A percentile compares a stretch with the other conserved stretches of the same genome.
Conservation (phyloP, 2,113 vertebrate species). For the Budorcas taxicolor region DNA sequence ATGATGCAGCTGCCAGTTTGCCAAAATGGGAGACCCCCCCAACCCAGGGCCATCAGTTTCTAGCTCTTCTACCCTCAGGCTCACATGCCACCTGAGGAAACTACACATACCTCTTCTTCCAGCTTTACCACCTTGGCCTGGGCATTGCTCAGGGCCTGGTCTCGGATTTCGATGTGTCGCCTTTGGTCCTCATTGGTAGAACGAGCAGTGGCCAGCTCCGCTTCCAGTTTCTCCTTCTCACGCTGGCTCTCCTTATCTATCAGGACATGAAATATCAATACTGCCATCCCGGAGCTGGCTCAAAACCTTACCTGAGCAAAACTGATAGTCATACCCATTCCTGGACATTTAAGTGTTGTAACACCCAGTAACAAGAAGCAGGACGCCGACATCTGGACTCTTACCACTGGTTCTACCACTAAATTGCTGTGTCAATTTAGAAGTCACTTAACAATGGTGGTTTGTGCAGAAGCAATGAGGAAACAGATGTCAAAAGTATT, state of each 20-base stretch:
- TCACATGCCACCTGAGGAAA: neutral
- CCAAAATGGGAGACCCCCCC: neutral
- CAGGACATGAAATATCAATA: constrained; percentile 36
- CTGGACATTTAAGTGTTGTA: neutral
- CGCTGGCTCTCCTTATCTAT: constrained; percentile 92
- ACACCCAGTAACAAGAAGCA: neutral
- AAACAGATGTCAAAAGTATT: neutral
- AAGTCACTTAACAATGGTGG: neutral
- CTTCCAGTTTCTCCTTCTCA: constrained; percentile 97
- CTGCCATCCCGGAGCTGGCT: neutral
- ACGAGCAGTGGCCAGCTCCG: constrained; percentile 89
- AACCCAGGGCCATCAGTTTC: neutral
- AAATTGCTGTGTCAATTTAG: neutral
- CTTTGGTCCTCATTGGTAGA: constrained; percentile 96
- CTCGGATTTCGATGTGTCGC: constrained; percentile 96
- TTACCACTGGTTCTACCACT: neutral
- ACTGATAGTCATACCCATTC: neutral
- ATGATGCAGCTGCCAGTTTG: neutral
- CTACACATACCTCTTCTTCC: constrained; percentile 91
- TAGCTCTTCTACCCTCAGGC: neutral
- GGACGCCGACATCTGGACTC: neutral
- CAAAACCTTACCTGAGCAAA: constrained; percentile 34
- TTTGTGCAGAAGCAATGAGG: neutral
- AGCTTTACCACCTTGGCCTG: constrained; percentile 98
- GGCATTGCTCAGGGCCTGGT: constrained; percentile 96